Evolutionary conservation across 2,113 vertebrate genomes (phyloP), one percentile per base, ranked within the genome.

Genomic region (Nycticebus coucang): DNA sequence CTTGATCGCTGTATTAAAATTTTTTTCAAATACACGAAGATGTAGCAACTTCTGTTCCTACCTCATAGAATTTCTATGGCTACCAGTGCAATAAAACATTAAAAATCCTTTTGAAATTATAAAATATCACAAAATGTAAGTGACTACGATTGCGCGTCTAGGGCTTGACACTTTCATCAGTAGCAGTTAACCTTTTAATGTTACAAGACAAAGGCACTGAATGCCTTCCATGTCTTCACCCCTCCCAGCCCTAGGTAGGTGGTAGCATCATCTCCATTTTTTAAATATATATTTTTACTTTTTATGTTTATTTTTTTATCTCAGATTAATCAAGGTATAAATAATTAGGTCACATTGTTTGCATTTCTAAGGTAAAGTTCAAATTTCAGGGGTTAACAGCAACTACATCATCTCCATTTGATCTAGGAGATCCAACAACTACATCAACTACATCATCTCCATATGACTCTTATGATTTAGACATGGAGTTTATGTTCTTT

Each of bases 51-150:
- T 87, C 64, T 84, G 14, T 33, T 93, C 84, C 59, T 80, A 59
- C 62, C 66, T 94, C 78, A 80, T 2, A 57, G 57, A 75, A 83
- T 78, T 84, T 83, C 28, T 50, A 17, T 75, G 37, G 81, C 18
- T 26, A 83, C 2, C 55, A 79, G n/a, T 45, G 33, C 85, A 7
- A 41, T 33, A 21, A 94, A 88, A 84, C 22, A 74, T 24, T 53
- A 84, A 88, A 93, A 60, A 50, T 84, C 71, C 9, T 66, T 94
- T 93, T 79, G 33, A 94, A 84, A 75, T 93, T 69, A 35, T 50
- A 80, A 94, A 84, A 75, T n/a, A 60, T 1, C 77, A 35, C 62
- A 82, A 89, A 94, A 82, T 21, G 0, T 57, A 83, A 94, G 75
- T 26, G 41, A 37, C 66, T 66, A 28, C 15, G 13, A 57, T 35